phyloP scores from a whole-genome alignment of 2,888 invertebrate species.

The Lissocephala sabroskyi region DNA sequence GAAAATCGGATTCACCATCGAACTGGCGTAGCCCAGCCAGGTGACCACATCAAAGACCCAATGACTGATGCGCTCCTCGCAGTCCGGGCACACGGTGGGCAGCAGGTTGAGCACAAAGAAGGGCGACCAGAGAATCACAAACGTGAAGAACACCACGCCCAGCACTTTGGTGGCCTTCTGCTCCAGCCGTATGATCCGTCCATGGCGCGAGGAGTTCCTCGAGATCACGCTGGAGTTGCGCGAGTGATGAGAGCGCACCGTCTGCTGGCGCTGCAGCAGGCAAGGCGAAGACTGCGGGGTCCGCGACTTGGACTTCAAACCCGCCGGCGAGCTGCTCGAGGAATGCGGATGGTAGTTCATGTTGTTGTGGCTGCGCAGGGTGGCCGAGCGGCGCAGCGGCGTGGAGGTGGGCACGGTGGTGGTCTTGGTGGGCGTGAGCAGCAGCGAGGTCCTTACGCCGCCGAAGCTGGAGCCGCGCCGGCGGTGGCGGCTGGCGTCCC shows the following conservation, averaged over 20 bases:
- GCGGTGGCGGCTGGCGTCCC: slow-evolving; percentile 79
- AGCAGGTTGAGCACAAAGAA: slow-evolving; percentile 93
- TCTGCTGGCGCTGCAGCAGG: slow-evolving; percentile 74
- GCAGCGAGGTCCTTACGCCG: slow-evolving; percentile 77
- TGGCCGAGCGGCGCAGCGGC: slow-evolving; percentile 76
- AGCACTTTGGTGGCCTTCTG: slow-evolving; percentile 97
- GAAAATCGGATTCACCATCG: slow-evolving; percentile 96
- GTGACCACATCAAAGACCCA: slow-evolving; percentile 90
- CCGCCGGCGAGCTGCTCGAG: not conserved
- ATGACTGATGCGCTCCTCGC: slow-evolving; percentile 82
- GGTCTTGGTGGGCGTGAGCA: slow-evolving; percentile 74
- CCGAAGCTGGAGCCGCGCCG: slow-evolving; percentile 83
- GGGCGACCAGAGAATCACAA: slow-evolving; percentile 96
- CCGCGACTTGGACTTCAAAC: slow-evolving; percentile 63
- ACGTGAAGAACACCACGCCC: slow-evolving; percentile 95
- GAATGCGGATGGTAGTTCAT: slow-evolving; percentile 50
- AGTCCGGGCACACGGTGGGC: slow-evolving; percentile 86
- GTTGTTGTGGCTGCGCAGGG: slow-evolving; percentile 75
- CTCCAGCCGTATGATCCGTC: slow-evolving; percentile 88
- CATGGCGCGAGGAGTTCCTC: slow-evolving; percentile 86
- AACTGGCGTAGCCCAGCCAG: slow-evolving; percentile 95
- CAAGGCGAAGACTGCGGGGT: slow-evolving; percentile 76
- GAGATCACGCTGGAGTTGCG: slow-evolving; percentile 87
- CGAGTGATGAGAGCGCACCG: slow-evolving; percentile 81
- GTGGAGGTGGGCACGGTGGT: slow-evolving; percentile 54